Evolutionary conservation across 2,113 vertebrate species (phyloP), one percentile per base, ranked within the genome.

Genomic region (Sylvia atricapilla): DNA sequence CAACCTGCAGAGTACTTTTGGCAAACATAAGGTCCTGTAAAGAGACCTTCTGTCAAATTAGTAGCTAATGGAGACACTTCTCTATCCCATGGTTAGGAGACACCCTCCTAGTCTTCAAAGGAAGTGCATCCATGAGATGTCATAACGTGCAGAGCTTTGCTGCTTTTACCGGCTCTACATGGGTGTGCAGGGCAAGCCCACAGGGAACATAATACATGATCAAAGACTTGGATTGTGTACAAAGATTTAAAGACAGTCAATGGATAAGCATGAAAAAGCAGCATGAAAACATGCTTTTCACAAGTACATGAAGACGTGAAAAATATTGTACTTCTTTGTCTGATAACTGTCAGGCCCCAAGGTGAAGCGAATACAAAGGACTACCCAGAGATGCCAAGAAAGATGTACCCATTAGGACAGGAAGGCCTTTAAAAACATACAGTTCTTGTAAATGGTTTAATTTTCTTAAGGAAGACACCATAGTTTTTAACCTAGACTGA

Each of bases 201-300:
- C 22, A 60, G 80, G 69, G 85, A 94, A 67, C 47, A 27, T 37
- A 44, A 86, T 19, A 72, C 52, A 50, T 24, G 88, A 90, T 95
- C 88, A 93, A 95, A 96, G 94, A 81, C 92, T 89, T 96, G 92
- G 85, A 95, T 11, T 73, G n/a, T 16, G 37, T 64, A 93, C 92
- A 90, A 84, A 96, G 90, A 95, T 63, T 84, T 94, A 90, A 74
- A 96, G 68, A 37, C 63, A 88, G 76, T 75, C 60, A 2, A 89
- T 73, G 76, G 75, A 78, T 59, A 90, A 78, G 73, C 41, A 76
- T 0, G 1, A 88, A 90, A 87, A 83, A 75, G 52, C 46, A 85
- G 75, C 30, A 89, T 4, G 68, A 93, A 94, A 95, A 90, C 58
- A 70, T 25, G 68, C 41, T 86, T 95, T 90, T 84, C 64, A 84